Conservation (phyloP, 2,797 vertebrate genomes). For the Gallirallus australis region DNA sequence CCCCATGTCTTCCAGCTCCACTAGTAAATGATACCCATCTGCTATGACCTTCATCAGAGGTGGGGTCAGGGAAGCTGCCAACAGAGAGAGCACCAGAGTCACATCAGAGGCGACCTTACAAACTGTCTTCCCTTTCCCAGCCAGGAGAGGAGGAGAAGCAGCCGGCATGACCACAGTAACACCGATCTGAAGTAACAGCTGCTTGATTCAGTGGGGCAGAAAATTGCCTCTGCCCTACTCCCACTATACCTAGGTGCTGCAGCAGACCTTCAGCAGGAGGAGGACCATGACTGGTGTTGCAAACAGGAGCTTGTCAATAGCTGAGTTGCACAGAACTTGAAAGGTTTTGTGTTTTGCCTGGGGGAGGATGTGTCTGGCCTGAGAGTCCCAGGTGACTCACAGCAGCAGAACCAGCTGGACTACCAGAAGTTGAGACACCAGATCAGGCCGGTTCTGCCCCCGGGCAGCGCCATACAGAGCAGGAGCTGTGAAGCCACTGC, state of each 20-base stretch:
- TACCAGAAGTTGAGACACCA: not conserved
- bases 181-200: not conserved
- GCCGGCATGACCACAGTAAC: not conserved
- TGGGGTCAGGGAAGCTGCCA: conserved; percentile 76
- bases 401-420: not conserved
- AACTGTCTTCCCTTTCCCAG: not conserved
- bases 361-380: not conserved
- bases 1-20: conserved; percentile 78
- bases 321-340: not conserved
- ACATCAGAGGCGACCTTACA: not conserved
- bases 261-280: not conserved
- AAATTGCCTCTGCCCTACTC: not conserved
- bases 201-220: not conserved
- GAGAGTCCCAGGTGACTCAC: not conserved
- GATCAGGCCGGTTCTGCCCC: not conserved
- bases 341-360: not conserved
- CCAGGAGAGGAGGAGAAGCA: not conserved
- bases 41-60: conserved; percentile 67
- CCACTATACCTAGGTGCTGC: no score
- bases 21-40: conserved; percentile 69
- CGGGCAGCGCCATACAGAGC: not conserved
- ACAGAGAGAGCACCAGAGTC: conserved; percentile 5
- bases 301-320: not conserved
- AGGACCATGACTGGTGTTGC: not conserved
- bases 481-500: not conserved